Percentiles rank a stretch among this genome's conserved stretches.
Conservation (phyloP, 2,888 invertebrate genomes). For the Trissolcus brochymenae region DNA sequence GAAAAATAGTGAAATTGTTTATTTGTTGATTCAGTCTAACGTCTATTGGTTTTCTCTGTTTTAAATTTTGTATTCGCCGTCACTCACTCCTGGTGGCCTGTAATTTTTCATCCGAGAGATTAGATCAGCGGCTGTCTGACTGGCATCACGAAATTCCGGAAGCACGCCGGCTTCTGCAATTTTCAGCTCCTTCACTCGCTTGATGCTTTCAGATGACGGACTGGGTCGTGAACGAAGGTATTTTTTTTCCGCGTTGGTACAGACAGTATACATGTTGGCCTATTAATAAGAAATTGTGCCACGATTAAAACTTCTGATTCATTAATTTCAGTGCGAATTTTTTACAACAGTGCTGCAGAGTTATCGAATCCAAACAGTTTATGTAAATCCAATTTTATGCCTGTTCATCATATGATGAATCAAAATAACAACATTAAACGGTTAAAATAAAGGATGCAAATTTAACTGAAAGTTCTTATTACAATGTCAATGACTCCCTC, state of each 20-base stretch:
- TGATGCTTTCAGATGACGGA: conserved; percentile 93
- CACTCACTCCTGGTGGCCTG: conserved; percentile 84
- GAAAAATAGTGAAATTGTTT: conserved; percentile 64
- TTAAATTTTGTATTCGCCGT: conserved; percentile 1
- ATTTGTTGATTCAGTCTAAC: too few species aligned
- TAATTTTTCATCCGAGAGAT: conserved; percentile 85
- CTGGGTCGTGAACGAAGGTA: conserved; percentile 92
- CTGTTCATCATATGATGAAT: not conserved
- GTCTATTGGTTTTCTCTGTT: conserved; percentile 21
- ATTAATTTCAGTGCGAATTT: too few species aligned
- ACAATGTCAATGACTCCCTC: conserved; percentile 86
- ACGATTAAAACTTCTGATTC: too few species aligned
- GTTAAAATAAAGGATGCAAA: not conserved
- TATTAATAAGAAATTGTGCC: conserved; percentile 64
- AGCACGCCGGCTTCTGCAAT: conserved; percentile 80
- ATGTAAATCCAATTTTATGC: not conserved
- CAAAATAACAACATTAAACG: not conserved
- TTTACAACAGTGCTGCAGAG: too few species aligned
- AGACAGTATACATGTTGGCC: conserved; percentile 83
- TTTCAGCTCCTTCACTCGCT: conserved; percentile 86
- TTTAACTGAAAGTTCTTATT: conserved; percentile 65
- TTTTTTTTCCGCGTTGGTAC: conserved; percentile 93
- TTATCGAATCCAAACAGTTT: too few species aligned
- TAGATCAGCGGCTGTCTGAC: conserved; percentile 68
- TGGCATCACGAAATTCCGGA: conserved; percentile 77